Evolutionary conservation across 2,113 vertebrate genomes (phyloP).

Genomic region (Corythaixoides concolor): DNA sequence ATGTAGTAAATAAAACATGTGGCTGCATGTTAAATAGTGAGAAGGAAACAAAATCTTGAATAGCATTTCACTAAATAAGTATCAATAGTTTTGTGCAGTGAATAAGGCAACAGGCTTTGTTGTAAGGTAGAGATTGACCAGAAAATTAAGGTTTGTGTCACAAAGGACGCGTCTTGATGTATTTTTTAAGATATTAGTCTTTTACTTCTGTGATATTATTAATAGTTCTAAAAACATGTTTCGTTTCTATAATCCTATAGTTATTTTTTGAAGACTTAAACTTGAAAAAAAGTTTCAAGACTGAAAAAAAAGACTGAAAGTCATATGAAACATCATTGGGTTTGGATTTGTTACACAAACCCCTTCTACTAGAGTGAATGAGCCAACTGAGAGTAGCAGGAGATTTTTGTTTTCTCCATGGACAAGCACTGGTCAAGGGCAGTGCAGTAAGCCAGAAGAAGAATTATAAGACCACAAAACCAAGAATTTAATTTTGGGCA

Average conservation of each 20-base stretch:
- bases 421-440: neutral
- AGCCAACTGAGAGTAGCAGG: neutral
- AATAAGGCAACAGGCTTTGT: neutral
- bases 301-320: neutral
- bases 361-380: neutral
- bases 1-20: neutral
- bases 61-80: neutral
- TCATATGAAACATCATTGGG: neutral
- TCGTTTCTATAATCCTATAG: neutral
- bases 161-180: neutral
- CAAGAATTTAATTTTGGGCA: neutral
- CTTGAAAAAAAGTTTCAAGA: neutral
- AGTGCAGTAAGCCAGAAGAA: neutral
- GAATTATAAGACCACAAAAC: neutral
- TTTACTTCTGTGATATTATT: neutral
- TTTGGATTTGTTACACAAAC: neutral
- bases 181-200: neutral
- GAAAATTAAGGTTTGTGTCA: neutral
- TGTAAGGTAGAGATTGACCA: neutral
- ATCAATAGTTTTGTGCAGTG: neutral
- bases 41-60: neutral
- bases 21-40: neutral
- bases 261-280: neutral
- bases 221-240: neutral
- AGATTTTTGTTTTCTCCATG: neutral